Evolutionary conservation across 2,888 invertebrate species (phyloP), one percentile per base, ranked within the genome.

Genomic region (Dicycla oo): DNA sequence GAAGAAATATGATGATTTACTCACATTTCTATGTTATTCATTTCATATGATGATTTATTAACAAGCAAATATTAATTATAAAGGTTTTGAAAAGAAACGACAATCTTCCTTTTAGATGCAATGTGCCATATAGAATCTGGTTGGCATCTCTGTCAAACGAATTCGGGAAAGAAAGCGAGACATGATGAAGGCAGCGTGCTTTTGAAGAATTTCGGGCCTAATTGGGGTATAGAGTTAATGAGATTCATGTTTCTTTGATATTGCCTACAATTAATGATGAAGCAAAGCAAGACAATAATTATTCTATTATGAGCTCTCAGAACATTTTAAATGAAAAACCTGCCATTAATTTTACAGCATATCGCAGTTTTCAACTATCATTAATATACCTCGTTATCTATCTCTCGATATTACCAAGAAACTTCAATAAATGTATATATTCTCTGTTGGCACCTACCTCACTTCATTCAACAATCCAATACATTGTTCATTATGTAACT

Each of bases 161-260:
- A 63, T 45, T 26, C 30, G 20, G 53, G 20, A 43, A 80, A 54
- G 34, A 47, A 74, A 63, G 60, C 45, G 54, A 67, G 30, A 38
- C 58, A 53, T 58, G 40, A 57, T 34, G 68, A 68, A 69, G 30
- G 53, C 49, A 38, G 18, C 45, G 38, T 45, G 43, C 53, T 69
- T 81, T 69, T 68, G 62, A 63, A 53, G 23, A 58, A 45, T 45
- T 61, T 60, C 15, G 23, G 23, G 8, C 75, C 45, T 80, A 80
- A 76, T 76, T 76, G 67, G 75, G 18, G 45, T 75, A 45, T 20
- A n/a, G 13, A 61, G 66, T 65, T 65, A 80, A 75, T 80, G 75
- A 80, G 80, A 80, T 80, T 64, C 49, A 38, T 43, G 13, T 45
- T 64, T 38, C 80, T 76, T 61, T 76, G 54, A 64, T 45, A 43